Conservation (phyloP, 1,140 invertebrate genomes). For the Pteromalus puparum region DNA sequence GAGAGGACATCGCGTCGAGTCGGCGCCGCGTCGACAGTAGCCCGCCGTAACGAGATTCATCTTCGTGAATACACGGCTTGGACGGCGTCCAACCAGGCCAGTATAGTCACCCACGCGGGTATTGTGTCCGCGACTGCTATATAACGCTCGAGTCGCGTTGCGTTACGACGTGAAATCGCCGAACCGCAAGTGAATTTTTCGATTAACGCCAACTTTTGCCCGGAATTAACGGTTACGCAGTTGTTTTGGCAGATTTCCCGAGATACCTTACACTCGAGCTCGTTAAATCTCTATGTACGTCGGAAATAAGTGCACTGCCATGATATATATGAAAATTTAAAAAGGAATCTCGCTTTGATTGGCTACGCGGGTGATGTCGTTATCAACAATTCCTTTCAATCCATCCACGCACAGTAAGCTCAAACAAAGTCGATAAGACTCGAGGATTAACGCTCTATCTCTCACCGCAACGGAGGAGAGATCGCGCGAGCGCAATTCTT, state of each 20-base stretch:
- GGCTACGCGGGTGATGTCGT: no score
- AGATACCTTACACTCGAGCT: background rate
- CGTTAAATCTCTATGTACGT: no score
- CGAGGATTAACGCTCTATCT: background rate
- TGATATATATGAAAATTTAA: no score
- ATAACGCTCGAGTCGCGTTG: background rate
- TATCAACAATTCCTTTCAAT: no score
- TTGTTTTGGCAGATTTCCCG: background rate
- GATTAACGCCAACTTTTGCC: background rate
- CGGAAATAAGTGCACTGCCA: no score
- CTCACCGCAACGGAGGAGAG: background rate
- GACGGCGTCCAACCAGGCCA: conserved; percentile 3
- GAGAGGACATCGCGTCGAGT: background rate
- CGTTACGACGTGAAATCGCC: background rate
- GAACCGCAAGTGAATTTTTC: background rate
- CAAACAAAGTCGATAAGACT: background rate
- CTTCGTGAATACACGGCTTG: background rate
- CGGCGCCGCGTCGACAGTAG: background rate
- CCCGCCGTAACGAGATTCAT: conserved; percentile 4
- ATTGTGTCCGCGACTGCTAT: no score
- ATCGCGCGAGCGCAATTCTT: background rate
- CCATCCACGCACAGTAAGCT: no score
- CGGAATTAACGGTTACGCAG: background rate
- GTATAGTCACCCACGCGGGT: background rate
- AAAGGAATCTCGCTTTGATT: no score